Percentiles rank a stretch among this genome's conserved stretches.
Evolutionary conservation across 2,797 vertebrate species (phyloP).

Genomic region (Triplophysa yarkandensis): DNA sequence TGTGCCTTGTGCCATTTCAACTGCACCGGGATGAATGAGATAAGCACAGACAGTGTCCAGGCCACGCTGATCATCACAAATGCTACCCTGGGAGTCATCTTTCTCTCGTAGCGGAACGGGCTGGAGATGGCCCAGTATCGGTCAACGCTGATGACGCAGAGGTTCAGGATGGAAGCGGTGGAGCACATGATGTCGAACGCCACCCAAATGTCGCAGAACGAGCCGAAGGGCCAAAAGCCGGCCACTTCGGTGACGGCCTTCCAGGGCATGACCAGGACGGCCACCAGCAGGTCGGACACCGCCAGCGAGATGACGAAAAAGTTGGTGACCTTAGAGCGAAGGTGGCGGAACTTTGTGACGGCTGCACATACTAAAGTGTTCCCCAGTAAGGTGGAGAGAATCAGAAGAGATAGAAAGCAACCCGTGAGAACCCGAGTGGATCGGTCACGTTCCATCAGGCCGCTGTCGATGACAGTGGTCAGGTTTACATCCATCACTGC

Average conservation of each 20-base stretch:
- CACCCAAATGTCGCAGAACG: slow-evolving; percentile 98
- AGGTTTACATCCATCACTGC: slow-evolving; percentile 88
- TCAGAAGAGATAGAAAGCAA: slow-evolving; percentile 93
- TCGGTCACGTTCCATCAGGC: slow-evolving; percentile 82
- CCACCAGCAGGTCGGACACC: slow-evolving; percentile 94
- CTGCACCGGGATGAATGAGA: slow-evolving; percentile 98
- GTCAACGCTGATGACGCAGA: slow-evolving; percentile 97
- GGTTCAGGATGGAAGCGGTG: slow-evolving; percentile 95
- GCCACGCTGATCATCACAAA: slow-evolving; percentile 92
- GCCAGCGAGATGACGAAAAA: slow-evolving; percentile 98
- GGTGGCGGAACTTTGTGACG: slow-evolving; percentile 92
- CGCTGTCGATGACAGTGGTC: slow-evolving; percentile 80
- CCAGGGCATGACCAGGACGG: slow-evolving; percentile 98
- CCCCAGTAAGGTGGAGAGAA: slow-evolving; percentile 93
- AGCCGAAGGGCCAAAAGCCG: slow-evolving; percentile 97
- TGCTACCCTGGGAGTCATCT: slow-evolving; percentile 97
- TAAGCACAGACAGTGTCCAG: slow-evolving; percentile 94
- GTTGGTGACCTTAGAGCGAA: slow-evolving; percentile 98
- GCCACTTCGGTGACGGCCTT: slow-evolving; percentile 92
- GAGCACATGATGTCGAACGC: slow-evolving; percentile 99
- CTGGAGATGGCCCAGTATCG: slow-evolving; percentile 99
- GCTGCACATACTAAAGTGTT: slow-evolving; percentile 94
- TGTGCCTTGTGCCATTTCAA: slow-evolving; percentile 97
- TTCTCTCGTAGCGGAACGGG: slow-evolving; percentile 95
- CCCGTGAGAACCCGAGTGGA: slow-evolving; percentile 89